A percentile compares a stretch with the other conserved stretches of the same genome.
Evolutionary conservation across 2,113 vertebrate species (phyloP).

Genomic region (Lophochroa leadbeateri): DNA sequence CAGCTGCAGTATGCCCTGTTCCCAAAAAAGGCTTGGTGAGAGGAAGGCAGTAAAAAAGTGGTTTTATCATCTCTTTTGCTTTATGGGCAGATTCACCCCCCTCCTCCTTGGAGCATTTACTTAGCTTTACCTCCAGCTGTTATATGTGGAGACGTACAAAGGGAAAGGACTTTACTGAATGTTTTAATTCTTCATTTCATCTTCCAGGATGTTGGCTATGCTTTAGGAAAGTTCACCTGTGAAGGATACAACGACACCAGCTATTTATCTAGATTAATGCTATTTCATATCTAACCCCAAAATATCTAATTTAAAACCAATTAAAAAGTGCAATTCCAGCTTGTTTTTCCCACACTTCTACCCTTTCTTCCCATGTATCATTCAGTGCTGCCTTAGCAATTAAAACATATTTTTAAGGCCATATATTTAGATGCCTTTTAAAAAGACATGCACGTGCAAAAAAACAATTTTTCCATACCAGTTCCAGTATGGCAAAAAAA

Average conservation of each 20-base stretch:
- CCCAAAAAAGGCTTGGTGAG: background rate
- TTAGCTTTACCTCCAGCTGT: background rate
- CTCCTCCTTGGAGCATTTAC: background rate
- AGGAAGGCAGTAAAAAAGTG: background rate
- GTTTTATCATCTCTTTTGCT: background rate
- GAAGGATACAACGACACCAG: background rate
- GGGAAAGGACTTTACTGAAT: background rate
- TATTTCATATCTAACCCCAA: background rate
- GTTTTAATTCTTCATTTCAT: background rate
- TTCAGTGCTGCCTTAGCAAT: background rate
- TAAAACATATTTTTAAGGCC: background rate
- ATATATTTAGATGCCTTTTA: background rate
- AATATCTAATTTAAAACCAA: background rate
- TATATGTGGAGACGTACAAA: background rate
- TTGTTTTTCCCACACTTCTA: background rate
- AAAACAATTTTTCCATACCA: background rate
- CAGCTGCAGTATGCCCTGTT: background rate
- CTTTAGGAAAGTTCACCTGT: background rate
- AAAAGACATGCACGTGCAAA: background rate
- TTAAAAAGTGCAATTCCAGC: background rate
- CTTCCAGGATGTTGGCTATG: background rate
- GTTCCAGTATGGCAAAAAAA: background rate
- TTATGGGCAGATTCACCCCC: background rate
- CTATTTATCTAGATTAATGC: background rate
- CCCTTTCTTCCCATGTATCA: background rate